Conservation (phyloP, 2,888 invertebrate genomes). For the Hipparchia sbordonii region DNA sequence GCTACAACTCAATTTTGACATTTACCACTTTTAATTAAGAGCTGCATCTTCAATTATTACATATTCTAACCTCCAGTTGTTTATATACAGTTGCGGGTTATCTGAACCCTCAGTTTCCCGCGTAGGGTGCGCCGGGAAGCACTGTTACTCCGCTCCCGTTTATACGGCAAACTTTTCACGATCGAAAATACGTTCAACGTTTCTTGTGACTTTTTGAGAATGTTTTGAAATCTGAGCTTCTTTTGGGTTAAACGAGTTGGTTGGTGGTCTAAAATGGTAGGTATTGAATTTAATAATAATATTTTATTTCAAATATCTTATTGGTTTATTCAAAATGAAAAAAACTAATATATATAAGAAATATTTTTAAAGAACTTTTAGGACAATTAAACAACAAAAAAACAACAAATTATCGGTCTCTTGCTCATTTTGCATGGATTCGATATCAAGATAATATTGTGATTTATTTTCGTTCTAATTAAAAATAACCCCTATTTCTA, state of each 20-base stretch:
- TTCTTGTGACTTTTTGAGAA: constrained; percentile 12
- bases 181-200: constrained; percentile 22
- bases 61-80: constrained; percentile 48
- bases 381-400: too few relatives aligned
- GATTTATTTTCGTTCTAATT: too few relatives aligned
- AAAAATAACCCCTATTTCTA: too few relatives aligned
- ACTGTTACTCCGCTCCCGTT: constrained; percentile 35
- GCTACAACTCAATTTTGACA: too few relatives aligned
- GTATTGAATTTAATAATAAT: background rate
- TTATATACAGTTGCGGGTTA: constrained; percentile 58
- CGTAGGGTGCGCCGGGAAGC: constrained; percentile 52
- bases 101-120: constrained; percentile 62
- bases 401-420: too few relatives aligned
- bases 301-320: background rate
- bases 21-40: background rate
- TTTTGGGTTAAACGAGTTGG: constrained; percentile 6
- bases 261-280: constrained; percentile 32
- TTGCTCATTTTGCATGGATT: too few relatives aligned
- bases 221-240: constrained; percentile 24
- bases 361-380: too few relatives aligned
- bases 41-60: constrained; percentile 32
- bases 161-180: constrained; percentile 43
- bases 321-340: too few relatives aligned
- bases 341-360: too few relatives aligned
- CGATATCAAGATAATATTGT: too few relatives aligned